phyloP scores from a whole-genome alignment of 2,888 invertebrate genomes.

The Lochmaea crataegi region DNA sequence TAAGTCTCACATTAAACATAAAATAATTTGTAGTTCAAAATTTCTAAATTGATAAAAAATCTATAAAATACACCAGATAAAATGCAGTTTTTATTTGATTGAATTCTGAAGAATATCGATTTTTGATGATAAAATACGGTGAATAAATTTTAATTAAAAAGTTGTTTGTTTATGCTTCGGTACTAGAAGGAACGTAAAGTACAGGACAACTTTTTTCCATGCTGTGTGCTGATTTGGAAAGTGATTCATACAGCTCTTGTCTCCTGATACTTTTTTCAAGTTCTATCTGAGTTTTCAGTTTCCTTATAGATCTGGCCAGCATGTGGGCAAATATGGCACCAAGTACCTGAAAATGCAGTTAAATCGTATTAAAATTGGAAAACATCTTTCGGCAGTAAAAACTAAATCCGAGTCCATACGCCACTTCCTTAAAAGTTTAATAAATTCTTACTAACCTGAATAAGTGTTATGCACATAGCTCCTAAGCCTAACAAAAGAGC shows the following conservation, averaged over 20 bases:
- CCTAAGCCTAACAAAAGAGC: constrained; percentile 79
- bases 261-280: constrained; percentile 77
- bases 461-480: constrained; percentile 82
- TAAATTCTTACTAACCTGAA: constrained; percentile 75
- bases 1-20: too few relatives aligned
- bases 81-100: too few relatives aligned
- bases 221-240: constrained; percentile 48
- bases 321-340: constrained; percentile 91
- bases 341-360: constrained; percentile 72
- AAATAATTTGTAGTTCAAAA: too few relatives aligned
- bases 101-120: too few relatives aligned
- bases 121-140: neutral
- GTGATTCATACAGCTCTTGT: constrained; percentile 65
- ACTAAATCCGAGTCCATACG: too few relatives aligned
- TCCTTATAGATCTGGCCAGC: constrained; percentile 86
- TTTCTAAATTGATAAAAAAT: too few relatives aligned
- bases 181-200: constrained; percentile 52
- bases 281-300: constrained; percentile 79
- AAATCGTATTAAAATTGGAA: neutral
- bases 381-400: too few relatives aligned
- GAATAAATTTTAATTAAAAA: neutral
- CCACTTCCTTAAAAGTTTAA: too few relatives aligned
- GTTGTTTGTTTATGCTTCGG: constrained; percentile 45
- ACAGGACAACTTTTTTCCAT: constrained; percentile 56
- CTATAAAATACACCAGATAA: too few relatives aligned